phyloP scores from a whole-genome alignment of 2,113 vertebrate genomes.

The Chloropsis cyanopogon region DNA sequence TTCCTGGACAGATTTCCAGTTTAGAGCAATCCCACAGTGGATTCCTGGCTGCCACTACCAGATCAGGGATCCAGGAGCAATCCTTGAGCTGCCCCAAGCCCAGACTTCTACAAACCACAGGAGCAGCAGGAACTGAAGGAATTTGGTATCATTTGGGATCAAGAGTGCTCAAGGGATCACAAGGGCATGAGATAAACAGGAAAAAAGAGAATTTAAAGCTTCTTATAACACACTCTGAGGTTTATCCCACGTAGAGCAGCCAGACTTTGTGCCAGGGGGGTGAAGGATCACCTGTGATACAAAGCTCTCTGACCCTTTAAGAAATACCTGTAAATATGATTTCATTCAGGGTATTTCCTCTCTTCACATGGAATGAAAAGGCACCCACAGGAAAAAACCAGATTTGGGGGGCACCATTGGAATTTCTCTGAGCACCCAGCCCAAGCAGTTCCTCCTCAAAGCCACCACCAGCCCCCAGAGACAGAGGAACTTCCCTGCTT shows the following conservation, averaged over 20 bases:
- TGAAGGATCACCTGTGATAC: accelerated
- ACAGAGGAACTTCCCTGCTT: background rate
- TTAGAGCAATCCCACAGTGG: background rate
- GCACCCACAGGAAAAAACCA: background rate
- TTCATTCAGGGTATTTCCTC: background rate
- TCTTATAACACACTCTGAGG: background rate
- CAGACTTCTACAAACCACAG: accelerated
- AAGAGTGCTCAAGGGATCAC: background rate
- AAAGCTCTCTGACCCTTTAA: background rate
- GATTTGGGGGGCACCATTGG: background rate
- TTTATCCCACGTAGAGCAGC: background rate
- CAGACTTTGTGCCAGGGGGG: background rate
- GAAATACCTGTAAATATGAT: background rate
- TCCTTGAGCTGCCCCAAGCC: background rate
- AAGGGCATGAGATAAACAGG: background rate
- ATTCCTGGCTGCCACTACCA: background rate
- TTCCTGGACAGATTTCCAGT: background rate
- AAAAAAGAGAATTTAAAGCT: background rate
- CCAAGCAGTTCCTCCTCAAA: background rate
- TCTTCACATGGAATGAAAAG: background rate
- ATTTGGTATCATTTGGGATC: background rate
- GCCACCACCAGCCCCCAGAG: background rate
- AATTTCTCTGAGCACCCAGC: background rate
- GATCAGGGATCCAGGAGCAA: background rate
- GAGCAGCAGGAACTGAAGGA: background rate